A percentile compares a stretch with the other conserved stretches of the same genome.
Evolutionary conservation across 2,797 vertebrate genomes (phyloP).

Genomic region (Anas bernieri): DNA sequence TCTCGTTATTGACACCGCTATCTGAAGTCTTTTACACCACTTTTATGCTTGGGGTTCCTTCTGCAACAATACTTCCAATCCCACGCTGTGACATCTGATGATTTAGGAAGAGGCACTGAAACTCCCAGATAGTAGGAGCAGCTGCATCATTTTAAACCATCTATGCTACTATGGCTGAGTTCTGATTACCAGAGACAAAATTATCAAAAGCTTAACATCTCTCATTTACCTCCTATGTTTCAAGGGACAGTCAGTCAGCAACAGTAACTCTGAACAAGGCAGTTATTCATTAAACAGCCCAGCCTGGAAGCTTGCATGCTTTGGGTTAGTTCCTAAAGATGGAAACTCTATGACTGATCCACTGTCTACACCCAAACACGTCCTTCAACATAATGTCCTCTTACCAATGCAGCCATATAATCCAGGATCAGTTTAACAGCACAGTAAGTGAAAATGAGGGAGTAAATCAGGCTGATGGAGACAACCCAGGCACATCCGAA

Average conservation of each 20-base stretch:
- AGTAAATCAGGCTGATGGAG: background rate
- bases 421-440: background rate
- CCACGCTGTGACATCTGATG: rapidly evolving
- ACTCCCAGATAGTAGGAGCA: background rate
- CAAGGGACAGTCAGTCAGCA: background rate
- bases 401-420: rapidly evolving
- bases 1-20: background rate
- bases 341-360: rapidly evolving
- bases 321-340: background rate
- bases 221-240: background rate
- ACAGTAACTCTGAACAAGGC: rapidly evolving
- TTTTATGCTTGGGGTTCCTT: background rate
- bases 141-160: background rate
- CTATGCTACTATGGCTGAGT: background rate
- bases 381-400: background rate
- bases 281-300: background rate
- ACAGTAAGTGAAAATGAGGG: background rate
- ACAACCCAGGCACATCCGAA: background rate
- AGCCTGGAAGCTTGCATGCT: rapidly evolving
- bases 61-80: background rate
- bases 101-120: background rate
- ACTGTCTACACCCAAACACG: background rate
- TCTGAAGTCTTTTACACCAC: background rate
- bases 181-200: background rate
- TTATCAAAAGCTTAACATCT: background rate